Evolutionary conservation across 1,140 invertebrate species (phyloP).

Genomic region (Adoxophyes honmai): DNA sequence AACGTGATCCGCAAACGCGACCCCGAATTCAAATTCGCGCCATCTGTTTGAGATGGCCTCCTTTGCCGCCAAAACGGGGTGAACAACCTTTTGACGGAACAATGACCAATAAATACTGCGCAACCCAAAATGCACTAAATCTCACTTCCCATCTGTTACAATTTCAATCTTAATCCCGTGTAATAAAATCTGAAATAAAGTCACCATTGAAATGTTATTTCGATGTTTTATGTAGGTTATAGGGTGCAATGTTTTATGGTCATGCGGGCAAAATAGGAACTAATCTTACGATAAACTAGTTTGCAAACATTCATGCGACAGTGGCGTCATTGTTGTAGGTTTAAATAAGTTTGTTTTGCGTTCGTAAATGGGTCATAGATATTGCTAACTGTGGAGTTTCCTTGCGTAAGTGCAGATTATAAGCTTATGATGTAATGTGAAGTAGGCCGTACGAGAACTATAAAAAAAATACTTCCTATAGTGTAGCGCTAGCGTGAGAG

Average conservation of each 20-base stretch:
- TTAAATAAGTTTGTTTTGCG: slow-evolving; percentile 4
- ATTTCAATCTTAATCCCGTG: background rate
- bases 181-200: background rate
- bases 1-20: background rate
- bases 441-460: too few relatives aligned
- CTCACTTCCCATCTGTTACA: background rate
- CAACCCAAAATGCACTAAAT: background rate
- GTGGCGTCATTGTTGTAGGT: background rate
- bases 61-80: slow-evolving; percentile 6
- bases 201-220: background rate
- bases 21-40: slow-evolving; percentile 9
- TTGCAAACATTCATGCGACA: background rate
- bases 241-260: too few relatives aligned
- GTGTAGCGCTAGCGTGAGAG: too few relatives aligned
- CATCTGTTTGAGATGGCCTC: slow-evolving; percentile 5
- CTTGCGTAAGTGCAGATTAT: background rate
- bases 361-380: slow-evolving; percentile 1
- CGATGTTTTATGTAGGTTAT: too few relatives aligned
- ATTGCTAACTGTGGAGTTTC: background rate
- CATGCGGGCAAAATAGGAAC: too few relatives aligned
- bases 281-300: too few relatives aligned
- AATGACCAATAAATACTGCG: background rate
- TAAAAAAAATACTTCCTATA: too few relatives aligned
- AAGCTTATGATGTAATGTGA: too few relatives aligned
- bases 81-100: slow-evolving; percentile 7